Evolutionary conservation across 2,113 vertebrate species (phyloP).

Genomic region (Eptesicus fuscus): DNA sequence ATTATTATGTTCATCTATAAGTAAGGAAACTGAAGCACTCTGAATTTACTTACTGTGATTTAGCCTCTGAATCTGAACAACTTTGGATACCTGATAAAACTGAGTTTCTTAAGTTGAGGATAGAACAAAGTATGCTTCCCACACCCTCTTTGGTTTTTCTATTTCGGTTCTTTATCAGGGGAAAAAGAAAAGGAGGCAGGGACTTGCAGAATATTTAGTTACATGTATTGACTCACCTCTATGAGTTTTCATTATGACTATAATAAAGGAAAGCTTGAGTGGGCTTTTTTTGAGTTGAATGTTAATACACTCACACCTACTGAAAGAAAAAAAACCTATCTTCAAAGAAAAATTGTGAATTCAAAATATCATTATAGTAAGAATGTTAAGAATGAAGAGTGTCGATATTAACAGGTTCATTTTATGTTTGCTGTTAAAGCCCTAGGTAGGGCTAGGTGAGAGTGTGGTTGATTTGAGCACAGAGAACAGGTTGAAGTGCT

Average conservation of each 20-base stretch:
- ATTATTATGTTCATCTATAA: conserved; percentile 23
- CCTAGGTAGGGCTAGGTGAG: neutral
- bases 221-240: conserved; percentile 36
- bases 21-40: neutral
- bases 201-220: conserved; percentile 24
- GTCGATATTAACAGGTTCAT: neutral
- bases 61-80: neutral
- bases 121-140: neutral
- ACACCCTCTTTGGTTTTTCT: neutral
- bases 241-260: conserved; percentile 21
- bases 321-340: neutral
- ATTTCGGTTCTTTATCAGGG: conserved; percentile 1
- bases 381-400: neutral
- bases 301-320: conserved; percentile 54
- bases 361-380: conserved; percentile 27
- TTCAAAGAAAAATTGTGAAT: conserved; percentile 45
- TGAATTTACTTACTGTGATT: neutral
- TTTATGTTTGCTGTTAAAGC: conserved; percentile 5
- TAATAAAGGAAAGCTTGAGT: conserved; percentile 34
- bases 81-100: neutral
- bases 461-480: neutral
- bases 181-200: neutral
- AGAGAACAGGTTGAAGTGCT: neutral
- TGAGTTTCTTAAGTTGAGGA: neutral
- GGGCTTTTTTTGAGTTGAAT: conserved; percentile 29